These are phyloP conservation scores for Mizuhopecten yessoensis DNA, from an alignment of 1,140 invertebrate species.

Conservation along the genomic window DNA sequence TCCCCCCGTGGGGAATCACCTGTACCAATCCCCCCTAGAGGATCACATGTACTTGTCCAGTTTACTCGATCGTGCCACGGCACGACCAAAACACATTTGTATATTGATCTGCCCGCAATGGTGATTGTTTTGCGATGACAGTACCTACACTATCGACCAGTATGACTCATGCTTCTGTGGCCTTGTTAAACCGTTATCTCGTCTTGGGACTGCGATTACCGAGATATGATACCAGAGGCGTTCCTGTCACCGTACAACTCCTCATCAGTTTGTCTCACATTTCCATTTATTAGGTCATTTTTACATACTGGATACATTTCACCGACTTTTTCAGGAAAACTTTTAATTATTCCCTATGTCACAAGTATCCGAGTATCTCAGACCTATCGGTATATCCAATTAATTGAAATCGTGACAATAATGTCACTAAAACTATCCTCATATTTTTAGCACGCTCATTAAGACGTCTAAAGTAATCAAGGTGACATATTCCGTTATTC, in stretches of 20 bases:
- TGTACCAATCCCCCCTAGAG: too few relatives aligned
- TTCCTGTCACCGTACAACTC: background rate
- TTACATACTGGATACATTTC: background rate
- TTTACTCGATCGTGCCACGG: too few relatives aligned
- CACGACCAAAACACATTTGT: too few relatives aligned
- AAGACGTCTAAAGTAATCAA: too few relatives aligned
- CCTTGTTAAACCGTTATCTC: background rate
- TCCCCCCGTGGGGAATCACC: too few relatives aligned
- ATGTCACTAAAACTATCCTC: too few relatives aligned
- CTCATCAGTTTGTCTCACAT: background rate
- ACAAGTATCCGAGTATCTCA: background rate
- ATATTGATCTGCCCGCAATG: background rate
- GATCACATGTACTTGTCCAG: too few relatives aligned
- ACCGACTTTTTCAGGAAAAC: background rate
- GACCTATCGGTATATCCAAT: background rate
- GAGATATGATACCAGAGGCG: background rate
- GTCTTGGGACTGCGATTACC: background rate
- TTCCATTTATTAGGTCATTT: background rate
- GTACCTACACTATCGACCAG: background rate
- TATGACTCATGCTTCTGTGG: background rate
- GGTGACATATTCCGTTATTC: too few relatives aligned
- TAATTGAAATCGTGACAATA: too few relatives aligned
- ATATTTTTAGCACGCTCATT: too few relatives aligned
- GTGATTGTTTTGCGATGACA: background rate
- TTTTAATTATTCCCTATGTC: background rate